Percentiles rank a stretch among this genome's conserved stretches.
Conservation (phyloP, 2,797 vertebrate genomes). For the Mycteria americana region DNA sequence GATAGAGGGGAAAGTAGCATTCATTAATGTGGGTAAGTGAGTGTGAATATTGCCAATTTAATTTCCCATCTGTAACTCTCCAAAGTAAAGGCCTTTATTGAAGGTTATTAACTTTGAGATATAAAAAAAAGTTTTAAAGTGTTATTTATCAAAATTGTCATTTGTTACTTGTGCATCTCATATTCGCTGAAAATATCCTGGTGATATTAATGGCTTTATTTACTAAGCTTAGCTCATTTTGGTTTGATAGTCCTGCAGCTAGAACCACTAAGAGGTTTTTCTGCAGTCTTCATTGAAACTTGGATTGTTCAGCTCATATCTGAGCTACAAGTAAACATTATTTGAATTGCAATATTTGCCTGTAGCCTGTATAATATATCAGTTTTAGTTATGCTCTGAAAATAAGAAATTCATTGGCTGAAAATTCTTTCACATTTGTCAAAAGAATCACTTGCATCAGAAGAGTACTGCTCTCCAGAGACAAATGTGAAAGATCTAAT, state of each 20-base stretch:
- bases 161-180: neutral
- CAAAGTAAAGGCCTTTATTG: neutral
- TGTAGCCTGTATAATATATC: neutral
- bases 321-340: neutral
- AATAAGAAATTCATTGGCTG: slow-evolving; percentile 21
- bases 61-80: neutral
- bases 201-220: neutral
- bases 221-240: neutral
- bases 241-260: neutral
- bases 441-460: slow-evolving; percentile 19
- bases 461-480: neutral
- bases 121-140: neutral
- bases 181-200: neutral
- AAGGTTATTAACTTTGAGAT: neutral
- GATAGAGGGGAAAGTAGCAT: neutral
- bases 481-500: neutral
- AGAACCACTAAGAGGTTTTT: neutral
- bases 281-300: neutral
- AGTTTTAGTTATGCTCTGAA: slow-evolving; percentile 13
- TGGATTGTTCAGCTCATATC: neutral
- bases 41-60: neutral
- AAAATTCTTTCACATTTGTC: slow-evolving; percentile 44
- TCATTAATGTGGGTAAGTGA: neutral
- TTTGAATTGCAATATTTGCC: slow-evolving; percentile 19
- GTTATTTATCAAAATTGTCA: neutral